Conservation (phyloP, 2,888 invertebrate genomes). For the Caenorhabditis sinica region DNA sequence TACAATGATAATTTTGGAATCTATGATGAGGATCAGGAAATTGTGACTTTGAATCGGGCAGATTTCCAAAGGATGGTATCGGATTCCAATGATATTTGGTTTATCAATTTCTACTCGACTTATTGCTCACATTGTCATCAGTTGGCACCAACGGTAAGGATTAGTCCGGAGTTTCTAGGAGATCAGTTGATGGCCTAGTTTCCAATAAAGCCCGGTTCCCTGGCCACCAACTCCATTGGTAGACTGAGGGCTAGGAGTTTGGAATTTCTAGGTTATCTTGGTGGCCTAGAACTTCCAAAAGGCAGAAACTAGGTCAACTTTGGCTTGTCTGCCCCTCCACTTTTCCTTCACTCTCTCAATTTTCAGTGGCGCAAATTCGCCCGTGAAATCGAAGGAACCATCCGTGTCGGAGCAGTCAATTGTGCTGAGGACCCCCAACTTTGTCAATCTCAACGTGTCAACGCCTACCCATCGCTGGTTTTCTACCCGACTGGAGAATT, state of each 20-base stretch:
- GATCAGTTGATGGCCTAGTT: too few relatives aligned
- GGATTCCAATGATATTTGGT: constrained; percentile 88
- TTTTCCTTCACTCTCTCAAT: not conserved
- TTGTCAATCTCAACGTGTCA: constrained; percentile 89
- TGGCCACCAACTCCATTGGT: too few relatives aligned
- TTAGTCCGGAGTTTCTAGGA: not conserved
- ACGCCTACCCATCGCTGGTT: constrained; percentile 89
- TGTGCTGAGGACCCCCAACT: constrained; percentile 91
- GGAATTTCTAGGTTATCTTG: too few relatives aligned
- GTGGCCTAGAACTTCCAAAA: too few relatives aligned
- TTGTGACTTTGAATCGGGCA: constrained; percentile 89
- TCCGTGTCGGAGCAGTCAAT: constrained; percentile 91
- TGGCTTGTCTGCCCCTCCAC: not conserved
- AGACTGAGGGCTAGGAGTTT: too few relatives aligned
- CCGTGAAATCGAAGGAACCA: constrained; percentile 89
- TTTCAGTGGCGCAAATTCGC: constrained; percentile 90
- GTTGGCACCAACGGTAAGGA: constrained; percentile 88
- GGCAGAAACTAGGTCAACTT: too few relatives aligned
- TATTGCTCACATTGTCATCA: constrained; percentile 92
- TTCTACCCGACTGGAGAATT: constrained; percentile 87
- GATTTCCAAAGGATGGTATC: constrained; percentile 88
- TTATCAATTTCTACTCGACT: constrained; percentile 93
- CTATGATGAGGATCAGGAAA: constrained; percentile 91
- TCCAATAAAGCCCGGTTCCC: too few relatives aligned
- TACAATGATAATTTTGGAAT: constrained; percentile 91